A percentile compares a stretch with the other conserved stretches of the same genome.
Evolutionary conservation across 2,113 vertebrate species (phyloP).

Genomic region (Mus musculus): DNA sequence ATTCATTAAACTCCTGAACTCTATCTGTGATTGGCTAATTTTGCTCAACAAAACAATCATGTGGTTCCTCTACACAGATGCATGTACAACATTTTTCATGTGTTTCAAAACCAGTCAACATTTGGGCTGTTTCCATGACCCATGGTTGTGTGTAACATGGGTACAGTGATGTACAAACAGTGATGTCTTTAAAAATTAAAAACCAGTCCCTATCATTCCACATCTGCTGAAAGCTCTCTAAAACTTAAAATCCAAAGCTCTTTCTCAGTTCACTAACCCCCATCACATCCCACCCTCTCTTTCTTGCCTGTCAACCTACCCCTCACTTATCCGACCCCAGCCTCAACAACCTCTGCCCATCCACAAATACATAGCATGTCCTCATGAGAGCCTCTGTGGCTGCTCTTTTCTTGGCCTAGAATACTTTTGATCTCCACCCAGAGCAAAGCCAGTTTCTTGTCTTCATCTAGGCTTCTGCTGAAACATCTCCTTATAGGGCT

Average conservation of each 20-base stretch:
- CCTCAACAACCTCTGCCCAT: background rate
- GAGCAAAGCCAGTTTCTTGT: background rate
- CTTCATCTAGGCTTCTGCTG: background rate
- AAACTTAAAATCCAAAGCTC: background rate
- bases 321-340: background rate
- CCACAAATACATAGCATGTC: background rate
- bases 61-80: background rate
- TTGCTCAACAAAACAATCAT: no score
- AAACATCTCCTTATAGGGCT: background rate
- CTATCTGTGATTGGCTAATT: background rate
- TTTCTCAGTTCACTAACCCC: background rate
- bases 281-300: background rate
- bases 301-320: no score
- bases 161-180: no score
- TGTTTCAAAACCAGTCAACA: background rate
- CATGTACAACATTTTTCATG: background rate
- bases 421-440: no score
- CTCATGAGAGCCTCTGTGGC: background rate
- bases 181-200: constrained; percentile 1
- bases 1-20: background rate
- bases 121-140: background rate
- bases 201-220: background rate
- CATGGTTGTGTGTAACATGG: no score
- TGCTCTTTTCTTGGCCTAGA: no score
- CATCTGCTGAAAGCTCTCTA: background rate